Evolutionary conservation across 2,113 vertebrate genomes (phyloP).

Genomic region (Trematomus loennbergii): DNA sequence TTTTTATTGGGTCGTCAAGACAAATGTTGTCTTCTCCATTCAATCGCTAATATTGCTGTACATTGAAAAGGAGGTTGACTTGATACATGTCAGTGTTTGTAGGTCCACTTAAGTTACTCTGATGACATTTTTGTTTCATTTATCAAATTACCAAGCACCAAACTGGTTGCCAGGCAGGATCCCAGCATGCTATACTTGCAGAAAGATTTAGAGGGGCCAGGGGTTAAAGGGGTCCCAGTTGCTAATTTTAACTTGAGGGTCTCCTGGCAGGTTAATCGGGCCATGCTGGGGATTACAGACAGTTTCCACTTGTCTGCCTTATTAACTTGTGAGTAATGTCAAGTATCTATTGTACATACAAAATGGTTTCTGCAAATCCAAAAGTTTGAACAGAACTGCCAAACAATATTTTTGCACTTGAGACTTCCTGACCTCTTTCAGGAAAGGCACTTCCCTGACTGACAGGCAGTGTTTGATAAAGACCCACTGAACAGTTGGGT

Average conservation of each 20-base stretch:
- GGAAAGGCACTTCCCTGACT: slow-evolving; percentile 1
- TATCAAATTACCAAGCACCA: neutral
- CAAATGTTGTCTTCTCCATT: neutral
- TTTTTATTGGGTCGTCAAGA: neutral
- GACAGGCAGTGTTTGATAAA: slow-evolving; percentile 36
- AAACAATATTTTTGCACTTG: neutral
- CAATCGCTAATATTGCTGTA: neutral
- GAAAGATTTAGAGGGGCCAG: neutral
- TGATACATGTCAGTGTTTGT: neutral
- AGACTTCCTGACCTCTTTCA: slow-evolving; percentile 22
- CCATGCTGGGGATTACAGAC: neutral
- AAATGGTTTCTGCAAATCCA: neutral
- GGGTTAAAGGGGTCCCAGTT: neutral
- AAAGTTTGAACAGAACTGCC: neutral
- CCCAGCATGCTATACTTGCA: neutral
- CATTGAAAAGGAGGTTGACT: neutral
- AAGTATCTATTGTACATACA: neutral
- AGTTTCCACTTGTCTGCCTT: neutral
- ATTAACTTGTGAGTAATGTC: neutral
- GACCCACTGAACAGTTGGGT: slow-evolving; percentile 76
- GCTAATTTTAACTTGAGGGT: neutral
- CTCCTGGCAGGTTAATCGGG: neutral
- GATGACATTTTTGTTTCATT: too few species aligned
- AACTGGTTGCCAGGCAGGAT: neutral
- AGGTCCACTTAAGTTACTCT: neutral